Base-by-base conservation (phyloP, 53 echinoderm and acorn worm species). In the Apostichopus leukothele region DNA sequence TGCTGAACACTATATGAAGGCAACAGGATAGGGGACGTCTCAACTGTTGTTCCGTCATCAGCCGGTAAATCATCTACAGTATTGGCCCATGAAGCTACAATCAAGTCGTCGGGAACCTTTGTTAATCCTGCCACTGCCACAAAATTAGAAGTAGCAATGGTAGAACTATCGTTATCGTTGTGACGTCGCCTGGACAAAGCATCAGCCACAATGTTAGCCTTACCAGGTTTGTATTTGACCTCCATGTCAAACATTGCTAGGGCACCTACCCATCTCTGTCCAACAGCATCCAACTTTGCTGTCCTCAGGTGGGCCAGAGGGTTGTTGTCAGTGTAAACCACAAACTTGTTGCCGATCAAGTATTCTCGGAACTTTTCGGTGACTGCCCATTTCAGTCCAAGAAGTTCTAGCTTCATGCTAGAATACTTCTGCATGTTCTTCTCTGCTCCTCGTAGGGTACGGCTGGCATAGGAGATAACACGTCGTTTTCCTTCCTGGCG, bases 351-450 rank as follows among this genome's bases (percentile, higher is more conserved):
- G 74, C 90, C 89, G 9, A 90, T 13, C 18, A 71, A 18, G 51
- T 18, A 92, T 20, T 92, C 92, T 59, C 90, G 22, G 21, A 92
- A 92, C 26, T 92, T 92, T 10, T 89, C 91, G n/a, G 89, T 89
- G 0, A 91, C 53, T 1, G 91, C 91, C 91, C 81, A 91, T 16
- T 91, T 91, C 57, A 83, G 16, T 16, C 73, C 91, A 4, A 86
- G 39, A 11, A 86, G 13, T 52, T 86, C 86, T 5, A 86, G 39
- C 50, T 86, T 86, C 84, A 90, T 80, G 53, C 90, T 90, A 22
- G 54, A 76, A 74, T 94, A 94, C 5, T 86, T 83, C 23, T 90
- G 7, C 94, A 94, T 94, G 25, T 88, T 90, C 9, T 71, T 51
- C 60, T 93, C 93, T 23, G 25, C 54, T 18, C 66, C 60, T n/a